A percentile compares a stretch with the other conserved stretches of the same genome.
phyloP scores from a whole-genome alignment of 2,113 vertebrate species.

The Rhea americana region DNA sequence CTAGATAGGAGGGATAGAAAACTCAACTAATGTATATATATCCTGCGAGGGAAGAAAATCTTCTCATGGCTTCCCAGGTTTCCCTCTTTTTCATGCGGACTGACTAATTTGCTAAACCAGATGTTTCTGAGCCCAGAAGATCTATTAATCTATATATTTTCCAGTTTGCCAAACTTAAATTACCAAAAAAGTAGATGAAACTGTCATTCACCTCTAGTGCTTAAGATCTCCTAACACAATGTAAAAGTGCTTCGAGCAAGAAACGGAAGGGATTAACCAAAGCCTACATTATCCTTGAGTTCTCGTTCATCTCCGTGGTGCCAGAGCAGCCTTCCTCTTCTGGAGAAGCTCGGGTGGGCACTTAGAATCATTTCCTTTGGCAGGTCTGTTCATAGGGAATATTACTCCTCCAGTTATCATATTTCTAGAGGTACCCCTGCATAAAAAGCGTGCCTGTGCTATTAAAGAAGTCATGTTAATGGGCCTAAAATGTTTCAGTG shows the following conservation, averaged over 20 bases:
- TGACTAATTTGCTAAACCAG: constrained; percentile 44
- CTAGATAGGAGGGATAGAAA: neutral
- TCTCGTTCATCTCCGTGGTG: constrained; percentile 14
- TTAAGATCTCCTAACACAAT: constrained; percentile 38
- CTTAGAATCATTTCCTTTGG: constrained; percentile 50
- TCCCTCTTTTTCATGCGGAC: neutral
- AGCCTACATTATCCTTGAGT: constrained; percentile 23
- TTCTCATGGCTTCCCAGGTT: neutral
- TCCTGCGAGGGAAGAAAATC: neutral
- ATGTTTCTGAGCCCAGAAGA: constrained; percentile 41
- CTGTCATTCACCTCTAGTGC: constrained; percentile 53
- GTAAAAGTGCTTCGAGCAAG: constrained; percentile 58
- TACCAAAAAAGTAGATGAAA: constrained; percentile 61
- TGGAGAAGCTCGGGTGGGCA: neutral
- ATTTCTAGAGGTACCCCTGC: constrained; percentile 38
- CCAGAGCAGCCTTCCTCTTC: constrained; percentile 20
- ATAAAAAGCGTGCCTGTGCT: constrained; percentile 42
- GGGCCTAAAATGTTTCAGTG: constrained; percentile 36
- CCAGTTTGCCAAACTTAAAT: constrained; percentile 67
- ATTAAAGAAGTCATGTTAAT: constrained; percentile 49
- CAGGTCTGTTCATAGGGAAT: constrained; percentile 37
- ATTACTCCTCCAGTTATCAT: neutral
- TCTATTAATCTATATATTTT: constrained; percentile 70
- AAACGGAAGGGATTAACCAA: constrained; percentile 45
- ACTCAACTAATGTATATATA: neutral